These are phyloP conservation scores for Drosophila kikkawai DNA, from an alignment of 1,140 invertebrate genomes.

Conservation along the genomic window DNA sequence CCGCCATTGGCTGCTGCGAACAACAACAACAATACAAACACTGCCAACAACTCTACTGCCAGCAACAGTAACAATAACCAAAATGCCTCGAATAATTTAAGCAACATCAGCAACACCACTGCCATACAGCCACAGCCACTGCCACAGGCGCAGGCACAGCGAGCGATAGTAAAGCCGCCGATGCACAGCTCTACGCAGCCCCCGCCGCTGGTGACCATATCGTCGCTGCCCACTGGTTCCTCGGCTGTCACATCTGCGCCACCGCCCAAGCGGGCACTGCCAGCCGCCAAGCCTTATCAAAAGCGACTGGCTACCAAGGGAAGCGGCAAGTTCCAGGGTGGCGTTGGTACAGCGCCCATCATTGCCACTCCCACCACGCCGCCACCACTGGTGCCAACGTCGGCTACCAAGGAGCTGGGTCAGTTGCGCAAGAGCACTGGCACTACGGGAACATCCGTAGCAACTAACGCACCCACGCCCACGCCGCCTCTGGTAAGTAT, in stretches of 20 bases:
- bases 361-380: conserved; percentile 81
- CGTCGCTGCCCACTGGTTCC: conserved; percentile 15
- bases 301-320: conserved; percentile 50
- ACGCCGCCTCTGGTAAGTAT: conserved; percentile 74
- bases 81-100: conserved; percentile 54
- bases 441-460: conserved; percentile 1
- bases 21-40: conserved; percentile 36
- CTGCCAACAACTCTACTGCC: conserved; percentile 44
- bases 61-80: conserved; percentile 48
- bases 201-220: conserved; percentile 80
- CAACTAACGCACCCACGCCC: conserved; percentile 25
- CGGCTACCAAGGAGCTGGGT: conserved; percentile 58
- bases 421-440: conserved; percentile 59
- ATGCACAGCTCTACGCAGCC: conserved; percentile 60
- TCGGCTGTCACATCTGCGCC: conserved; percentile 40
- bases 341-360: conserved; percentile 32
- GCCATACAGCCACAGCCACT: conserved; percentile 43
- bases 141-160: conserved; percentile 39
- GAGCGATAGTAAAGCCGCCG: conserved; percentile 55
- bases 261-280: conserved; percentile 50
- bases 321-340: conserved; percentile 26
- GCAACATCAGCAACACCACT: conserved; percentile 58
- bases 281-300: conserved; percentile 69
- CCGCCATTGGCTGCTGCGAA: conserved; percentile 51
- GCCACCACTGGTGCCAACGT: conserved; percentile 74